Conservation (phyloP, 2,113 vertebrate genomes). For the Labeo rohita region DNA sequence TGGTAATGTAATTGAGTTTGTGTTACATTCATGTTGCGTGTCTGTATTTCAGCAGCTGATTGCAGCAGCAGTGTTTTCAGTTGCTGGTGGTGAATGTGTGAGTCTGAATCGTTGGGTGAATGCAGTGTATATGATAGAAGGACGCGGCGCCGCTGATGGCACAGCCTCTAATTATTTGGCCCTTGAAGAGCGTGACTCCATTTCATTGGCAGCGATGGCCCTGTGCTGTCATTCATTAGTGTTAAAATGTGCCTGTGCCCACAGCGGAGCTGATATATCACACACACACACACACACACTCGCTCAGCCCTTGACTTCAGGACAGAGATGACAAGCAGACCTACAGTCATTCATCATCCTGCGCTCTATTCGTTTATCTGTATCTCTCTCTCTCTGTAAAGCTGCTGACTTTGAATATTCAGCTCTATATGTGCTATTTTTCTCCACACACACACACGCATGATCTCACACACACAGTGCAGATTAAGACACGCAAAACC, state of each 20-base stretch:
- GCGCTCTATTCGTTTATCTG: constrained; percentile 11
- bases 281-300: constrained; percentile 13
- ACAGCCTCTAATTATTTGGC: background rate
- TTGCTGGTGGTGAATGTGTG: background rate
- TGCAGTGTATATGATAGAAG: background rate
- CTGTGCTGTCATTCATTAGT: constrained; percentile 34
- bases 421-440: background rate
- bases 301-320: constrained; percentile 6
- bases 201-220: constrained; percentile 12
- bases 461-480: background rate
- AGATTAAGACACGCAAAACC: background rate
- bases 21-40: background rate
- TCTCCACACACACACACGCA: background rate
- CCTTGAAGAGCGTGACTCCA: background rate
- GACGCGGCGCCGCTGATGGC: background rate
- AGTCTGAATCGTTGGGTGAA: background rate
- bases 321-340: constrained; percentile 24
- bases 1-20: background rate
- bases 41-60: background rate
- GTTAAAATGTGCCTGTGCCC: background rate
- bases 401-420: constrained; percentile 36
- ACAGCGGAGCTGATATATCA: background rate
- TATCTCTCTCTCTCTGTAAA: constrained; percentile 4
- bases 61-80: too few relatives aligned
- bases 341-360: constrained; percentile 32